Evolutionary conservation across 1,140 invertebrate species (phyloP), one percentile per base, ranked within the genome.

Genomic region (Mylabris phalerata): DNA sequence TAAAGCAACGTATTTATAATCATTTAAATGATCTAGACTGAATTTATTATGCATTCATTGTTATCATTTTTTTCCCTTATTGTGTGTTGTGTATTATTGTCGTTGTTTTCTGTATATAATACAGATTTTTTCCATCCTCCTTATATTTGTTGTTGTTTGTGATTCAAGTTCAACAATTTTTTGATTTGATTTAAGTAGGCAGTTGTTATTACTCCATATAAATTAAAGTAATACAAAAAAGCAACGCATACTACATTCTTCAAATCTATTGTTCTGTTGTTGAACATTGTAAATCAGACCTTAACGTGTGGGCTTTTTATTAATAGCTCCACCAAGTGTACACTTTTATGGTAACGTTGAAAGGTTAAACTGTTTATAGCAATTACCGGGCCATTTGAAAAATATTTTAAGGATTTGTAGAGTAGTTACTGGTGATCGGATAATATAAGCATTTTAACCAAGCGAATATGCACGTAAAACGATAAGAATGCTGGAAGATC

Each of bases 1-100:
- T 47, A 51, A 43, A 58, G 60, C 55, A 47, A 45, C 48, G 50
- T 55, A 62, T 61, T 61, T 55, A 61, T 56, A 56, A 57, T 48
- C 54, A 48, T 44, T 51, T 56, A 58, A 62, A 58, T 45, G 60
- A 62, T 62, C 56, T 62, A 54, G 58, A 58, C 60, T 48, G 27
- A 55, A 60, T 60, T 60, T 60, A 60, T 60, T 60, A 60, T 55
- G 42, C 51, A 60, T 54, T 55, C 45, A 55, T 60, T 51, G 52
- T 56, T 60, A 56, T 56, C 44, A 50, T 60, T 56, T 56, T 56
- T 39, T 50, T 48, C 39, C 32, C 32, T 32, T 43, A 32, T 24
- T 11, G 11, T 52, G 39, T 41, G 49, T 51, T 51, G 49, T 44
- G 32, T 32, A 32, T 32, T 32, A 32, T 32, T 32, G 32, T 32